phyloP scores from a whole-genome alignment of 2,113 vertebrate species.

The Actenoides lindsayi region DNA sequence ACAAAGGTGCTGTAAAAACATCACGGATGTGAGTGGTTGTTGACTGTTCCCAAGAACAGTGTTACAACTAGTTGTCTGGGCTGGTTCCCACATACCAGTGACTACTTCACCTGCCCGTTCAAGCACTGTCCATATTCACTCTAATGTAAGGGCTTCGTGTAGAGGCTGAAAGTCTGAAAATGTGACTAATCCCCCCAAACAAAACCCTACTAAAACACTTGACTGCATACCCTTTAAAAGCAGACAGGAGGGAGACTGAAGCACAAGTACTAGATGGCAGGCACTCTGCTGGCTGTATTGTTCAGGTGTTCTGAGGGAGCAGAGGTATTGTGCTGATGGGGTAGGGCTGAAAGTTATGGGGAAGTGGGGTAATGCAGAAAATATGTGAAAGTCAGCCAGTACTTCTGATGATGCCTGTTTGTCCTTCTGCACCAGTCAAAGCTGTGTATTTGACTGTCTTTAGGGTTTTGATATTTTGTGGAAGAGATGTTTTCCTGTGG shows the following conservation, averaged over 20 bases:
- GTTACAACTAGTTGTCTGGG: not conserved
- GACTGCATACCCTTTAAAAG: not conserved
- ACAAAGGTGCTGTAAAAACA: not conserved
- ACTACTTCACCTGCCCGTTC: not conserved
- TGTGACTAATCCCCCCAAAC: not conserved
- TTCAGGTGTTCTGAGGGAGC: not conserved
- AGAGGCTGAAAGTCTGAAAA: not conserved
- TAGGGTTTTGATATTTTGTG: not conserved
- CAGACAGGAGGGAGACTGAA: not conserved
- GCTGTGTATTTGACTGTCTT: not conserved
- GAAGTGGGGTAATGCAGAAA: not conserved
- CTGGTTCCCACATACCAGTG: not conserved
- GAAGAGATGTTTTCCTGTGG: not conserved
- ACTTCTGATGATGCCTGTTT: not conserved
- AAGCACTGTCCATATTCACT: not conserved
- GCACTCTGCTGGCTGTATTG: rapidly evolving
- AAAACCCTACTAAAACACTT: not conserved
- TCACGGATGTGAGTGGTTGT: not conserved
- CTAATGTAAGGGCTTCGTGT: not conserved
- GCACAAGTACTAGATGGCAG: not conserved
- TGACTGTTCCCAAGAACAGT: not conserved
- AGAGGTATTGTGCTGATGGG: not conserved
- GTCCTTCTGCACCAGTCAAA: not conserved
- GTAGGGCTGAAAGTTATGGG: not conserved
- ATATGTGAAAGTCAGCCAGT: not conserved